These are phyloP conservation scores for Suncus etruscus DNA, from an alignment of 2,113 vertebrate species.

Conservation along the genomic window DNA sequence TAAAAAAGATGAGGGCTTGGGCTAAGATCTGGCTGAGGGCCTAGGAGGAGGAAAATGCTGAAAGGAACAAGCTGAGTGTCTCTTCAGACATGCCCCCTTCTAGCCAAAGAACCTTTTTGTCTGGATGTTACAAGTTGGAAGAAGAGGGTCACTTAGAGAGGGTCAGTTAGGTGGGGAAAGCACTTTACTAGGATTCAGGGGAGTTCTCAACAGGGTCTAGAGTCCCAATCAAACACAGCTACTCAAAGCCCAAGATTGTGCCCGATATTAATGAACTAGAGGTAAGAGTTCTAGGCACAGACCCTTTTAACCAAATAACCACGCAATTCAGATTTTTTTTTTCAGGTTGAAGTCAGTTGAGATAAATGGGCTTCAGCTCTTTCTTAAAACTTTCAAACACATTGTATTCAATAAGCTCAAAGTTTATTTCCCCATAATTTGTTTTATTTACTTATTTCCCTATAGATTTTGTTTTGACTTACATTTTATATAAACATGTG, in stretches of 20 bases:
- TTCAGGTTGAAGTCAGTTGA: background rate
- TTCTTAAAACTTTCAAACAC: background rate
- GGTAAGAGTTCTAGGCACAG: background rate
- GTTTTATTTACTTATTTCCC: background rate
- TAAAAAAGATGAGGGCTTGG: background rate
- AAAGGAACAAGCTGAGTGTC: background rate
- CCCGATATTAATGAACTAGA: background rate
- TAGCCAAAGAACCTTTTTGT: background rate
- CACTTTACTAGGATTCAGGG: background rate
- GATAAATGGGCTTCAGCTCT: background rate
- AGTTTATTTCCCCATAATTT: slow-evolving; percentile 8
- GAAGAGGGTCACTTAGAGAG: background rate
- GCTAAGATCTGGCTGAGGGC: background rate
- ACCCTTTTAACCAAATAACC: background rate
- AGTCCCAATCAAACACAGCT: background rate
- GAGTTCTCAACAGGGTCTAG: background rate
- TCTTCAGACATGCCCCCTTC: background rate
- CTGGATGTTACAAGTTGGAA: background rate
- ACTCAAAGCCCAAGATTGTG: background rate
- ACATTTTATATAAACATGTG: background rate
- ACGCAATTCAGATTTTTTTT: slow-evolving; percentile 27
- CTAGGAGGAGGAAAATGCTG: background rate
- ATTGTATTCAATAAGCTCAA: background rate
- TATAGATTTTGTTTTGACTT: slow-evolving; percentile 6
- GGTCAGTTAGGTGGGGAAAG: background rate